A percentile compares a stretch with the other conserved stretches of the same genome.
These are phyloP conservation scores for Meriones unguiculatus DNA, from an alignment of 2,113 vertebrate genomes.

Conservation along the genomic window DNA sequence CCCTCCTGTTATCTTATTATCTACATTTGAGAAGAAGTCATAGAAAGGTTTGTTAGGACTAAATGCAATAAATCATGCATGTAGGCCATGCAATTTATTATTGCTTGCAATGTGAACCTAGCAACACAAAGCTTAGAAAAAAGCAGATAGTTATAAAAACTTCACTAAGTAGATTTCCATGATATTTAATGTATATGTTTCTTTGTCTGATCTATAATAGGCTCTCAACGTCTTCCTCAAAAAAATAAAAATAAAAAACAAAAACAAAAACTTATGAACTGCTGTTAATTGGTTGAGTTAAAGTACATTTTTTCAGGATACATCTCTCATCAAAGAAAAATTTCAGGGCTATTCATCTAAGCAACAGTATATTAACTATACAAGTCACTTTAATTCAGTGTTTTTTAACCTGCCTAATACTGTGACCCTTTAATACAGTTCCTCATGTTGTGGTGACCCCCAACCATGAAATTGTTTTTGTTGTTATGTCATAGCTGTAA, in stretches of 20 bases:
- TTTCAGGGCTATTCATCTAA: background rate
- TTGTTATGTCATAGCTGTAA: background rate
- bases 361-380: constrained; percentile 11
- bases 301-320: constrained; percentile 18
- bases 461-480: background rate
- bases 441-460: background rate
- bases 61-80: background rate
- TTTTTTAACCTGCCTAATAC: background rate
- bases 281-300: background rate
- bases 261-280: background rate
- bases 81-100: background rate
- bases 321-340: background rate
- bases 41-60: constrained; percentile 3
- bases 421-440: background rate
- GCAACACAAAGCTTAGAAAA: background rate
- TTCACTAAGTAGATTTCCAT: background rate
- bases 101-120: background rate
- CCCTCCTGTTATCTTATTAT: background rate
- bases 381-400: constrained; percentile 14
- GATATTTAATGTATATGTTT: background rate
- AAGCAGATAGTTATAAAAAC: constrained; percentile 41
- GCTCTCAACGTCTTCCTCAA: background rate
- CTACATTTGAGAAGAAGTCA: background rate
- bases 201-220: constrained; percentile 7
- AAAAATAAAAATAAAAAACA: too few relatives aligned